A percentile compares a stretch with the other conserved stretches of the same genome.
Conservation (phyloP, 2,797 vertebrate species). For the Cyprinodon diabolis region DNA sequence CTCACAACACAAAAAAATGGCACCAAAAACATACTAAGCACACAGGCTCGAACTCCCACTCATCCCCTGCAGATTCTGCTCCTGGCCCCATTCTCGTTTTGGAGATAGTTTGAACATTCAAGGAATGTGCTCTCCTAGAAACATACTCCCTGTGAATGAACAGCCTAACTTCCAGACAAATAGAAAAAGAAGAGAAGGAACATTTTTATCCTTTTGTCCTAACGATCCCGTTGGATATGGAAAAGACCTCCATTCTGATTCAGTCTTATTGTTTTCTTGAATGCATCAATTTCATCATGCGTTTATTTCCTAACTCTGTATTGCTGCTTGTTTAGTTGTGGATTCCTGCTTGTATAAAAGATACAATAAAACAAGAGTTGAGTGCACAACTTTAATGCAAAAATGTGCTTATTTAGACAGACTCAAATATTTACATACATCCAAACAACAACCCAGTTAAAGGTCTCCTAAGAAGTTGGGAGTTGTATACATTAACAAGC, state of each 20-base stretch:
- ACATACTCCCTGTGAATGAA: conserved; percentile 68
- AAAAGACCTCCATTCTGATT: conserved; percentile 7
- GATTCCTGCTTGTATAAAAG: too few relatives aligned
- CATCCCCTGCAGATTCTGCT: conserved; percentile 47
- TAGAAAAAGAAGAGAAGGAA: conserved; percentile 19
- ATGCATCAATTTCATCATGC: background rate
- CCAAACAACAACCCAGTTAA: too few relatives aligned
- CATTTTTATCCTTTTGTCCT: conserved; percentile 16
- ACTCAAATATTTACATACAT: too few relatives aligned
- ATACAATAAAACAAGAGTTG: background rate
- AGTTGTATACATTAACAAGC: too few relatives aligned
- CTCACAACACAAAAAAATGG: conserved; percentile 17
- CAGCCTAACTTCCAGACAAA: conserved; percentile 40
- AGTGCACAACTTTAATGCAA: background rate
- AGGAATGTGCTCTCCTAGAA: conserved; percentile 74
- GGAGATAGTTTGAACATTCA: conserved; percentile 73
- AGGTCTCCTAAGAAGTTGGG: too few relatives aligned
- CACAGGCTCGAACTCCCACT: conserved; percentile 52
- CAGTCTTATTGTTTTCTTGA: too few relatives aligned
- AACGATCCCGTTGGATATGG: conserved; percentile 5
- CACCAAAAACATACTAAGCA: conserved; percentile 30
- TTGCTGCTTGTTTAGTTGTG: background rate
- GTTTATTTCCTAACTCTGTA: background rate
- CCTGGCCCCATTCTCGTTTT: conserved; percentile 57
- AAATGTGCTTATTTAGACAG: background rate